A percentile compares a stretch with the other conserved stretches of the same genome.
Evolutionary conservation across 2,113 vertebrate genomes (phyloP).

Genomic region (Grantiella picta): DNA sequence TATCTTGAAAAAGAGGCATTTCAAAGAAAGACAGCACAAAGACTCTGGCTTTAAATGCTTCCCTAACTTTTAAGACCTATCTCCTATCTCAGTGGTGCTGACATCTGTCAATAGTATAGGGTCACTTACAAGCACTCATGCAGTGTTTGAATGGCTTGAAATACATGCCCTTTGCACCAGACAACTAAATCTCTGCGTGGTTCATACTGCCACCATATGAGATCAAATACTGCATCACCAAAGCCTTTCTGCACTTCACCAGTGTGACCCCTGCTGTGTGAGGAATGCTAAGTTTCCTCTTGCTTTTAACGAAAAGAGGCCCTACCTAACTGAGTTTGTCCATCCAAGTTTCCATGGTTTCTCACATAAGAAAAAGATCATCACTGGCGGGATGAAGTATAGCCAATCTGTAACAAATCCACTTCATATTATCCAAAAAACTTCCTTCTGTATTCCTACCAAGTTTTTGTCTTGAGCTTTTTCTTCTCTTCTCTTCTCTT

Average conservation of each 20-base stretch:
- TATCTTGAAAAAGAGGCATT: not conserved
- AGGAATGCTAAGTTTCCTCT: constrained; percentile 39
- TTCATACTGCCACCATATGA: not conserved
- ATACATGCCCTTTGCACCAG: constrained; percentile 12
- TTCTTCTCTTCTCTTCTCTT: not conserved
- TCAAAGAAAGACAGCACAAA: not conserved
- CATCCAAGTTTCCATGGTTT: constrained; percentile 43
- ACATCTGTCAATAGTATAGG: not conserved
- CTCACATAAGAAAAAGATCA: not conserved
- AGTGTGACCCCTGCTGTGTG: constrained; percentile 17
- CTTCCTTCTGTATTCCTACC: not conserved
- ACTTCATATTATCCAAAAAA: not conserved
- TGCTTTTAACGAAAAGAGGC: constrained; percentile 22
- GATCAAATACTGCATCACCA: constrained; percentile 31
- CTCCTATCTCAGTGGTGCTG: not conserved
- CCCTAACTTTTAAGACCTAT: not conserved
- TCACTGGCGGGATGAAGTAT: not conserved
- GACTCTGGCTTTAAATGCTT: not conserved
- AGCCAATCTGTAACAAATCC: not conserved
- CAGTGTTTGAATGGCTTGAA: not conserved
- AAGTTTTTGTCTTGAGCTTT: not conserved
- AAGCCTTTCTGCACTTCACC: constrained; percentile 18
- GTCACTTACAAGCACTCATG: not conserved
- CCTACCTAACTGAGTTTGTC: not conserved
- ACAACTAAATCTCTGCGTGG: not conserved